Percentiles rank a stretch among this genome's conserved stretches.
Conservation (phyloP, 2,113 vertebrate species). For the Sceloporus undulatus region DNA sequence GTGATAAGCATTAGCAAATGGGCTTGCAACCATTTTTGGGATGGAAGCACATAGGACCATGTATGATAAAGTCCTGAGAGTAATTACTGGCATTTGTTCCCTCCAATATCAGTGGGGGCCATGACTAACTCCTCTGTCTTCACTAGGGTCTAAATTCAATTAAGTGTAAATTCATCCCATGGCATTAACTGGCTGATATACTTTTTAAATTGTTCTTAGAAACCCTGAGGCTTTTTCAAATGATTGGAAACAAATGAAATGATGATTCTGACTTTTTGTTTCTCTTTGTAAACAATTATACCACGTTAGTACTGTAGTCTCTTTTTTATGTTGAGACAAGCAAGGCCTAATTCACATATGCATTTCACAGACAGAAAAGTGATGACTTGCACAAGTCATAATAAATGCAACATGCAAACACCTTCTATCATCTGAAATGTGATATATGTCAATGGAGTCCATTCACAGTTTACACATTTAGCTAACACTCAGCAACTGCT, state of each 20-base stretch:
- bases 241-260: not conserved
- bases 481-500: not conserved
- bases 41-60: too few species aligned
- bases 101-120: not conserved
- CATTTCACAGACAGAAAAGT: not conserved
- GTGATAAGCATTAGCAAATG: too few species aligned
- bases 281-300: not conserved
- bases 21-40: too few species aligned
- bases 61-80: not conserved
- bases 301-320: not conserved
- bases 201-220: not conserved
- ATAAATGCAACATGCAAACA: not conserved
- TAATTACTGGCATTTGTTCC: not conserved
- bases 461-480: not conserved
- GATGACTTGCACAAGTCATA: not conserved
- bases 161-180: not conserved
- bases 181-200: not conserved
- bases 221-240: not conserved
- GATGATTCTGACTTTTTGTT: not conserved
- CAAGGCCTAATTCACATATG: not conserved
- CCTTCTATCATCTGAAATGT: not conserved
- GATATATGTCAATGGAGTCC: not conserved
- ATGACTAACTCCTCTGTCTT: not conserved
- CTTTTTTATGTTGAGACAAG: not conserved
- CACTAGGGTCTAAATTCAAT: not conserved